A percentile compares a stretch with the other conserved stretches of the same genome.
phyloP scores from a whole-genome alignment of 2,113 vertebrate genomes.

The Carassius gibelio region DNA sequence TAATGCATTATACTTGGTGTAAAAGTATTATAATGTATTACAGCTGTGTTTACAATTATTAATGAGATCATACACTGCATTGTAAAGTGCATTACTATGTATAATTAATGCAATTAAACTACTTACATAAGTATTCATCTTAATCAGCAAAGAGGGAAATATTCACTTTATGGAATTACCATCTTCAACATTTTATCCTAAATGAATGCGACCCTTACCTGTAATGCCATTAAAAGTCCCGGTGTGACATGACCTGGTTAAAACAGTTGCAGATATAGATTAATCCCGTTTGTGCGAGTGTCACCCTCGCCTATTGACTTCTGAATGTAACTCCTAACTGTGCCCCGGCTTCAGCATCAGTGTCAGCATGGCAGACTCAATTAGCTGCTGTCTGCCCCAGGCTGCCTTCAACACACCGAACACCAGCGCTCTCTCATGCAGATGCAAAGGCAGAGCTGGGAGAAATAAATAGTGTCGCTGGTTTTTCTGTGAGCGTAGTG shows the following conservation, averaged over 20 bases:
- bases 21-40: no score
- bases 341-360: constrained; percentile 19
- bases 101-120: neutral
- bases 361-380: constrained; percentile 30
- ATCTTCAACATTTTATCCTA: neutral
- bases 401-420: constrained; percentile 21
- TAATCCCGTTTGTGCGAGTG: constrained; percentile 39
- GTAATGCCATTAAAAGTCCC: neutral
- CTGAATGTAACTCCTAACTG: neutral
- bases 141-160: neutral
- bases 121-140: neutral
- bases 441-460: neutral
- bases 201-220: constrained; percentile 11
- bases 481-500: constrained; percentile 6
- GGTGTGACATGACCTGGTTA: neutral
- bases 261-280: constrained; percentile 1
- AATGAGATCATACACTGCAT: neutral
- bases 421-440: neutral
- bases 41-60: no score
- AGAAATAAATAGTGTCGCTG: constrained; percentile 28
- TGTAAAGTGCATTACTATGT: neutral
- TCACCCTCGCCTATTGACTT: constrained; percentile 10
- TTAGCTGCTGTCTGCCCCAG: constrained; percentile 8
- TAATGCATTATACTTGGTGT: neutral
- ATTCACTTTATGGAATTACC: neutral